These are phyloP conservation scores for Isichthys henryi DNA, from an alignment of 2,113 vertebrate species.

Conservation along the genomic window DNA sequence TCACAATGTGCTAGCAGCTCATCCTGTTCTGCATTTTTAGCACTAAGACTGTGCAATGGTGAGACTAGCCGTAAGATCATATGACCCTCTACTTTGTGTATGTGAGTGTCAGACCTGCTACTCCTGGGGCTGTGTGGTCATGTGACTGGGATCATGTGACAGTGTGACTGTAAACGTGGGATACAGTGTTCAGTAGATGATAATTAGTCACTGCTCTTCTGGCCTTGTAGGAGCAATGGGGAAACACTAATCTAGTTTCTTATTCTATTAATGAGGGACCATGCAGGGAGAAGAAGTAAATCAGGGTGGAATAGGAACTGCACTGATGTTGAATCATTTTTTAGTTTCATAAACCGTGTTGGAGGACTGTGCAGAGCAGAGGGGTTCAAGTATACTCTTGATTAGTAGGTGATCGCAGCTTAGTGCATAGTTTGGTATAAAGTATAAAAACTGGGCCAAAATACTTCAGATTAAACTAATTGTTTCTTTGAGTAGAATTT, in stretches of 20 bases:
- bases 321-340: slow-evolving; percentile 3
- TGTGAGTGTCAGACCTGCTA: background rate
- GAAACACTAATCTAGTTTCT: background rate
- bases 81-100: background rate
- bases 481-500: background rate
- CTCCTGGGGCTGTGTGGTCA: background rate
- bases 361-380: background rate
- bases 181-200: background rate
- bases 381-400: background rate
- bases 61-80: background rate
- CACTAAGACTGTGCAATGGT: background rate
- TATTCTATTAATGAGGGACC: slow-evolving; percentile 17
- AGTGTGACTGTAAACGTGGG: background rate
- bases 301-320: background rate
- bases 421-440: background rate
- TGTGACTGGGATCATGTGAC: background rate
- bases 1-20: background rate
- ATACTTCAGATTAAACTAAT: background rate
- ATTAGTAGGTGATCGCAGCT: background rate
- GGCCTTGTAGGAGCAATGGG: background rate
- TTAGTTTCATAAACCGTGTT: background rate
- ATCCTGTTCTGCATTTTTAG: background rate
- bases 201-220: slow-evolving; percentile 14
- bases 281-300: slow-evolving; percentile 11
- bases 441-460: background rate